Evolutionary conservation across 2,113 vertebrate genomes (phyloP).

Genomic region (Papio anubis): DNA sequence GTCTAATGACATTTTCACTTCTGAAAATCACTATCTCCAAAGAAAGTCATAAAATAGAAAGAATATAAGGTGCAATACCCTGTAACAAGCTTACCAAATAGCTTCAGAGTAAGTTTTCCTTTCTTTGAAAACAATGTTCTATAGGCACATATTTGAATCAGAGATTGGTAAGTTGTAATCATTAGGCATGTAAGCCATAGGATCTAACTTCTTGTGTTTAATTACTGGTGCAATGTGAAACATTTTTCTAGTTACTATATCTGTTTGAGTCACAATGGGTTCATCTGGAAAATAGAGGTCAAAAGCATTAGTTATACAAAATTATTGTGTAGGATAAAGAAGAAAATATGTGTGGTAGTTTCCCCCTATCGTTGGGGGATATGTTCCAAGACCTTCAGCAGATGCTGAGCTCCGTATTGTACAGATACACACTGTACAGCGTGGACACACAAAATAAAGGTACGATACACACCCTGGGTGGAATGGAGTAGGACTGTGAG

Average conservation of each 20-base stretch:
- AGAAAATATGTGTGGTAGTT: neutral
- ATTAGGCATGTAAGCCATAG: neutral
- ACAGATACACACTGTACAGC: neutral
- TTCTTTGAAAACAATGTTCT: neutral
- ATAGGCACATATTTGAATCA: neutral
- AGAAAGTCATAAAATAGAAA: constrained; percentile 2
- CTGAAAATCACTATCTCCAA: neutral
- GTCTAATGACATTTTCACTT: constrained; percentile 20
- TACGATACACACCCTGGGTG: neutral
- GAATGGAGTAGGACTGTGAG: neutral
- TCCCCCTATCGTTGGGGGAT: neutral
- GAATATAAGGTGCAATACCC: neutral
- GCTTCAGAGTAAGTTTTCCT: neutral
- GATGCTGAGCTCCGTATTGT: neutral
- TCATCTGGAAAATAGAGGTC: constrained; percentile 10
- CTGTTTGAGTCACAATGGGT: neutral
- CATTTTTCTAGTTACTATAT: neutral
- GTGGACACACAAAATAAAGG: neutral
- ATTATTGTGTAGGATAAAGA: neutral
- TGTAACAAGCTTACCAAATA: neutral
- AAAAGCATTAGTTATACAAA: neutral
- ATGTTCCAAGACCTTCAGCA: neutral
- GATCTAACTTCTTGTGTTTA: neutral
- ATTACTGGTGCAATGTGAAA: neutral
- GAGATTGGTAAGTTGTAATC: neutral